Conservation (phyloP, 37 sponge, comb jelly and placozoan genomes). For the Diacarnus erythraeanus region DNA sequence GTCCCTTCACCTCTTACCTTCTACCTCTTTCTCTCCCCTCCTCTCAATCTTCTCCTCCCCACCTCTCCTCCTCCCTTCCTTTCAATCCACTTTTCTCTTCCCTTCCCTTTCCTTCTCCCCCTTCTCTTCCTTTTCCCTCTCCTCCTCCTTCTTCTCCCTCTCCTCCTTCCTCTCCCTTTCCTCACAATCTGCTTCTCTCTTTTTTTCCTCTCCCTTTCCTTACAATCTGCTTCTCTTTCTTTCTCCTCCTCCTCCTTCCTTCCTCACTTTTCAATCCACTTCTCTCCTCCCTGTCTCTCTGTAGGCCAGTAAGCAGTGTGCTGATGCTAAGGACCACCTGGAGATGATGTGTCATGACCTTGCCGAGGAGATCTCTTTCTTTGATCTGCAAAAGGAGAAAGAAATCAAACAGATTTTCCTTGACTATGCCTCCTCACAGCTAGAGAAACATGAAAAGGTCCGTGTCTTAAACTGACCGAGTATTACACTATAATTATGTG, state of each 20-base stretch:
- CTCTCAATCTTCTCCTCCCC: too few species aligned
- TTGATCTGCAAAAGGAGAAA: constrained; percentile 82
- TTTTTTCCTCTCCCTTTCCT: background rate
- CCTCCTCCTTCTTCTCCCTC: background rate
- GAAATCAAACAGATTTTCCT: constrained; percentile 72
- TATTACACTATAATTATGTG: too few species aligned
- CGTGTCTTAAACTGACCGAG: background rate
- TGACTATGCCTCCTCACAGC: constrained; percentile 65
- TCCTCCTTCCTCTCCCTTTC: background rate
- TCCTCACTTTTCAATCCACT: background rate
- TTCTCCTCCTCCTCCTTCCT: background rate
- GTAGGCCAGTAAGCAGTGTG: constrained; percentile 75
- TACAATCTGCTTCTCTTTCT: background rate
- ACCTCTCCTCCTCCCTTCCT: too few species aligned
- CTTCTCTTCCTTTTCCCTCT: too few species aligned
- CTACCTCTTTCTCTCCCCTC: too few species aligned
- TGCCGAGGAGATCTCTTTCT: constrained; percentile 63
- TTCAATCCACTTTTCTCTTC: too few species aligned
- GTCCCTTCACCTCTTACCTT: too few species aligned
- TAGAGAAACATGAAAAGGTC: constrained; percentile 78
- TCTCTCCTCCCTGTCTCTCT: background rate
- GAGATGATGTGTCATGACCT: constrained; percentile 85
- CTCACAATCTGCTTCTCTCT: background rate
- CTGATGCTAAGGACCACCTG: constrained; percentile 81
- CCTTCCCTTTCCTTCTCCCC: too few species aligned